These are phyloP conservation scores for Chiloscyllium punctatum DNA, from an alignment of 2,797 vertebrate species.

Conservation along the genomic window DNA sequence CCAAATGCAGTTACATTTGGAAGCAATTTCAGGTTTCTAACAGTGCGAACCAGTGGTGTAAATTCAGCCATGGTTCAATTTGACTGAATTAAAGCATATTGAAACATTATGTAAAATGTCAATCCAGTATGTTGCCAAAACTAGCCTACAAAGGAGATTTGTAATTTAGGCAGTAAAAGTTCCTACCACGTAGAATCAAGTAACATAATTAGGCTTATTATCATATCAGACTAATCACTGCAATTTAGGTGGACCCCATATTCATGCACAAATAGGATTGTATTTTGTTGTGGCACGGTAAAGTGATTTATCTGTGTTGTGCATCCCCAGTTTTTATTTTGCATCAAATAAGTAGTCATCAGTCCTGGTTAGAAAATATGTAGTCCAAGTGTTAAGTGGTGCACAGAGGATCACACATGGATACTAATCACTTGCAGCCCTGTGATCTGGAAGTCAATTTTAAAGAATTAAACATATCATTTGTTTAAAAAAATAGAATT, in stretches of 20 bases:
- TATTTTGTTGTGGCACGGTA: not conserved
- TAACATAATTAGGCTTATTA: not conserved
- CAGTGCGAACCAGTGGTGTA: not conserved
- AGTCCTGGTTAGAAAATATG: not conserved
- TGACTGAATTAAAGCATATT: not conserved
- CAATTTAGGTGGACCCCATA: not conserved
- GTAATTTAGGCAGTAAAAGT: not conserved
- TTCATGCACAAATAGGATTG: not conserved
- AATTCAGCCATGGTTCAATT: not conserved
- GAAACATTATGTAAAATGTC: not conserved
- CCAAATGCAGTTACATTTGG: not conserved
- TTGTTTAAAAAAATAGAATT: not conserved
- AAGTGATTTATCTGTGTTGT: not conserved
- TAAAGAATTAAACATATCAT: not conserved
- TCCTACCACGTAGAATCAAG: not conserved
- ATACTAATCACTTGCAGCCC: not conserved
- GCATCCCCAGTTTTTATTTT: not conserved
- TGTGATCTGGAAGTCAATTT: not conserved
- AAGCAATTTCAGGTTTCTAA: not conserved
- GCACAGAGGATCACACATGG: not conserved
- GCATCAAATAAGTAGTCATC: not conserved
- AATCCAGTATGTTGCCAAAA: not conserved
- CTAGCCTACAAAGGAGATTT: not conserved
- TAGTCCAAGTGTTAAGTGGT: not conserved
- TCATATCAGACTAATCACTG: not conserved